Conservation (phyloP, 2,113 vertebrate species). For the Podilymbus podiceps region DNA sequence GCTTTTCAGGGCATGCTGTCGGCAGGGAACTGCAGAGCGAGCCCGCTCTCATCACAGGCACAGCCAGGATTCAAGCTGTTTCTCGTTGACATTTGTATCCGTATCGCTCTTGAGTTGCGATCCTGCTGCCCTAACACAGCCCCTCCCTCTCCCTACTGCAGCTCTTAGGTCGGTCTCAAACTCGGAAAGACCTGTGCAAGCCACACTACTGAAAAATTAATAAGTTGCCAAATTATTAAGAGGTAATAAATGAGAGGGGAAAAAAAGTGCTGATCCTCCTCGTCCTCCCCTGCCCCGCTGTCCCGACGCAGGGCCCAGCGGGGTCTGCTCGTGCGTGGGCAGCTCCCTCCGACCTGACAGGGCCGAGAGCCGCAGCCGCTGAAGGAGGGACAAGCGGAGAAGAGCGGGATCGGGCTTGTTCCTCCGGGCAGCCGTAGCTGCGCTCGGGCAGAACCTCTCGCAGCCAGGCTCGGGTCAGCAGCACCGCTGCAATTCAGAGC, state of each 20-base stretch:
- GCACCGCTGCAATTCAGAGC: neutral
- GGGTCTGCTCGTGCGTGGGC: neutral
- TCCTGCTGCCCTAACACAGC: neutral
- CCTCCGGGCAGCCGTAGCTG: neutral
- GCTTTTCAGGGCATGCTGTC: neutral
- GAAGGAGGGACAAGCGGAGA: neutral
- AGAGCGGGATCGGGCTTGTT: neutral
- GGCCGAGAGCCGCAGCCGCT: neutral
- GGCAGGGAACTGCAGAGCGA: neutral
- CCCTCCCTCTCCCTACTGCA: neutral
- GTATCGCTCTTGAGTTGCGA: fast-evolving
- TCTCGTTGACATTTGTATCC: neutral
- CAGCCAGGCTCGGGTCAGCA: neutral
- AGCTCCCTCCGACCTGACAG: fast-evolving
- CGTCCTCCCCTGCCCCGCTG: neutral
- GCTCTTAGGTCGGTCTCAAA: neutral
- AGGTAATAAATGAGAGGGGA: neutral
- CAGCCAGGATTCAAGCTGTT: neutral
- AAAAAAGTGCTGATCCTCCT: neutral
- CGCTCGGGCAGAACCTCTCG: neutral
- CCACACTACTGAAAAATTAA: neutral
- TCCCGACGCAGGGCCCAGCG: fast-evolving
- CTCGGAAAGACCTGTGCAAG: neutral
- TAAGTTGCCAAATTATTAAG: neutral
- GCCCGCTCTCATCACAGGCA: neutral